A percentile compares a stretch with the other conserved stretches of the same genome.
phyloP scores from a whole-genome alignment of 2,113 vertebrate species.

The Strigops habroptila region DNA sequence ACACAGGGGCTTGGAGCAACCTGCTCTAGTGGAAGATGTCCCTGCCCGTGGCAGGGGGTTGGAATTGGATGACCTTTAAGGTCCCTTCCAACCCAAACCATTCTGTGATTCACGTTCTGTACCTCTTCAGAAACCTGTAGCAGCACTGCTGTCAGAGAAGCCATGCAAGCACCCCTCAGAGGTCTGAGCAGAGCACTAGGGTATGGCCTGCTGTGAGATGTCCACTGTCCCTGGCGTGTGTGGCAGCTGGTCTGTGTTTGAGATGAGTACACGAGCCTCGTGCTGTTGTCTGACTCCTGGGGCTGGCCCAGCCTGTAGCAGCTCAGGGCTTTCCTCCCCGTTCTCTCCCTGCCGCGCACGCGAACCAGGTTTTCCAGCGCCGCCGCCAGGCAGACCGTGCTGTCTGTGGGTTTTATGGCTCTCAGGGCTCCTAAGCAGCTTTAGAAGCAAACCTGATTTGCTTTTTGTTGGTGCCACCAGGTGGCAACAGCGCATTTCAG shows the following conservation, averaged over 20 bases:
- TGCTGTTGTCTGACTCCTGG: not conserved
- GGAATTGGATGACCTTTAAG: not conserved
- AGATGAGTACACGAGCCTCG: not conserved
- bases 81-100: not conserved
- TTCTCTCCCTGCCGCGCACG: accelerated
- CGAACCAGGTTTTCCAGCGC: not conserved
- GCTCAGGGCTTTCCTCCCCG: not conserved
- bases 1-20: not conserved
- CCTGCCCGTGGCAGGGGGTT: not conserved
- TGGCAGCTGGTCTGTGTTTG: not conserved
- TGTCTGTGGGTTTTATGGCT: accelerated
- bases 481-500: slow-evolving; percentile 9
- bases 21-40: not conserved
- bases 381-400: accelerated
- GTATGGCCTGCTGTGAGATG: not conserved
- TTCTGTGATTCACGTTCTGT: accelerated
- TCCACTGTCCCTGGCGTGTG: accelerated
- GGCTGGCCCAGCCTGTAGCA: not conserved
- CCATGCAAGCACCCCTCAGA: not conserved
- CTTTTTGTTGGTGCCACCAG: not conserved
- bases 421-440: accelerated
- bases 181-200: not conserved
- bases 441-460: not conserved
- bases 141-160: accelerated
- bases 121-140: not conserved